Conservation (phyloP, 2,113 vertebrate species). For the Hymenochirus boettgeri region DNA sequence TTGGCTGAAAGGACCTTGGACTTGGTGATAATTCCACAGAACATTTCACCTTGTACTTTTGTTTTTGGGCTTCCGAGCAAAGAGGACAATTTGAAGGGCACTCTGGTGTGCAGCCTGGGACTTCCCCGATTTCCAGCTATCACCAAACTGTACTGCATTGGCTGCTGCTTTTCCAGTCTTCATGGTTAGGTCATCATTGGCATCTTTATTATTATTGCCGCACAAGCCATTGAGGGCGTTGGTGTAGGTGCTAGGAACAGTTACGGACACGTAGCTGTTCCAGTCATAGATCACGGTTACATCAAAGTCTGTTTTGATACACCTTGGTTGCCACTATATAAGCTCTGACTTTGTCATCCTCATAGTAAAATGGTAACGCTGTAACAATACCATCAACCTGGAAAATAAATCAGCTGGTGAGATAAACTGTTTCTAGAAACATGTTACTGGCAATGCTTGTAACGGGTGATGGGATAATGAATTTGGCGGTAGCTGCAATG, state of each 20-base stretch:
- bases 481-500: too few relatives aligned
- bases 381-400: slow-evolving; percentile 42
- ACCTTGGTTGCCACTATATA: slow-evolving; percentile 43
- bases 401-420: too few relatives aligned
- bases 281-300: slow-evolving; percentile 59
- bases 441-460: background rate
- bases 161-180: slow-evolving; percentile 31
- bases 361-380: slow-evolving; percentile 44
- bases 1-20: slow-evolving; percentile 49
- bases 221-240: slow-evolving; percentile 55
- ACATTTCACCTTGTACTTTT: slow-evolving; percentile 41
- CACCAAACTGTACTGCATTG: slow-evolving; percentile 46
- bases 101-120: slow-evolving; percentile 54
- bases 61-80: slow-evolving; percentile 34
- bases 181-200: slow-evolving; percentile 41
- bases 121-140: slow-evolving; percentile 61
- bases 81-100: slow-evolving; percentile 49
- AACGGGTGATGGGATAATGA: background rate
- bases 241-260: slow-evolving; percentile 52
- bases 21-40: slow-evolving; percentile 53
- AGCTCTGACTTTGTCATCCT: slow-evolving; percentile 18
- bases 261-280: slow-evolving; percentile 53
- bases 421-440: too few relatives aligned
- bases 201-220: slow-evolving; percentile 51
- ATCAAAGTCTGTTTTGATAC: slow-evolving; percentile 51